Conservation (phyloP, 2,113 vertebrate genomes). For the Bos javanicus region DNA sequence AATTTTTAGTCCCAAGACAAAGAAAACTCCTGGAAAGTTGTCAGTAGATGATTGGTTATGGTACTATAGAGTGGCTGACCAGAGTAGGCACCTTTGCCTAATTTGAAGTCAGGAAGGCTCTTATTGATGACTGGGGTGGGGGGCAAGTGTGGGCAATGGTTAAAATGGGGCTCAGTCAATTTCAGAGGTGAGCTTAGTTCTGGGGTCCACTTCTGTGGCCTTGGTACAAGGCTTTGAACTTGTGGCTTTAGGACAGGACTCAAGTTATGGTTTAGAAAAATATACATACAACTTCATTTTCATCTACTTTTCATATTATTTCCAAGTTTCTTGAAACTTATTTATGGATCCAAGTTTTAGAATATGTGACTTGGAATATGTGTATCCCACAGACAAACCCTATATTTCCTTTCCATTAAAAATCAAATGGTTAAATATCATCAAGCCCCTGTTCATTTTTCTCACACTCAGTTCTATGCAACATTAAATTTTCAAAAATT, state of each 20-base stretch:
- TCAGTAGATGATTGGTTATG: neutral
- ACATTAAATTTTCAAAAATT: neutral
- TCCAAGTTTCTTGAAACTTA: neutral
- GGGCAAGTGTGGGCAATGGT: neutral
- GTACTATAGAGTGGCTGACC: neutral
- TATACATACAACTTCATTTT: neutral
- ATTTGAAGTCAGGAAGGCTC: neutral
- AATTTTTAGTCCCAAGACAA: neutral
- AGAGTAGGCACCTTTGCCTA: neutral
- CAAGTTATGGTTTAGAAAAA: neutral
- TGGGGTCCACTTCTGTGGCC: neutral
- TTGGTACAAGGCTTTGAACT: neutral
- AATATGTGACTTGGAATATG: neutral
- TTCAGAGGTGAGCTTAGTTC: neutral
- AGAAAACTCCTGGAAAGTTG: neutral
- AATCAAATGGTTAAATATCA: neutral
- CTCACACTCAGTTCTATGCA: neutral
- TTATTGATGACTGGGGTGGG: neutral
- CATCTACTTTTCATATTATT: neutral
- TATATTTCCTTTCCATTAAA: neutral
- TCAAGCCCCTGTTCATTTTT: neutral
- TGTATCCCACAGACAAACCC: neutral
- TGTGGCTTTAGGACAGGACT: neutral
- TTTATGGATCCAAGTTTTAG: neutral
- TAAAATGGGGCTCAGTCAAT: neutral